phyloP scores from a whole-genome alignment of 2,888 invertebrate genomes.

The Leptogaster cylindrica region DNA sequence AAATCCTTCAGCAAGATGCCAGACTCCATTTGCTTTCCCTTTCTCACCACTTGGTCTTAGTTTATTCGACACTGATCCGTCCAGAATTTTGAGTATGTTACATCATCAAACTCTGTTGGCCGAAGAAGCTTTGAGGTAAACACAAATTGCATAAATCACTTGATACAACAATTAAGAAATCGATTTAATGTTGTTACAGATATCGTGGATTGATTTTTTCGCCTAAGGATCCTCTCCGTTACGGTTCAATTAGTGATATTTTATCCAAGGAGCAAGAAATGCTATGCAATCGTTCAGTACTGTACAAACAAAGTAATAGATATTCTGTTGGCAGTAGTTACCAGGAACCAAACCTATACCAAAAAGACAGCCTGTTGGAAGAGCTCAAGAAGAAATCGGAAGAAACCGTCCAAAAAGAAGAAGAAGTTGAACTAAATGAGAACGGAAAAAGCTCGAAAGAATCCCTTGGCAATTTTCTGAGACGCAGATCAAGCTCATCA shows the following conservation, averaged over 20 bases:
- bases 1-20: slow-evolving; percentile 56
- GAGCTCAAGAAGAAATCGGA: slow-evolving; percentile 52
- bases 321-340: slow-evolving; percentile 49
- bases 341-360: slow-evolving; percentile 50
- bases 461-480: slow-evolving; percentile 54
- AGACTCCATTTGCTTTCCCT: slow-evolving; percentile 67
- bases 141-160: slow-evolving; percentile 14
- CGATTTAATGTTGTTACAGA: slow-evolving; percentile 48
- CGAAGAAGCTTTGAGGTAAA: slow-evolving; percentile 61
- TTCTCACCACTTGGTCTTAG: slow-evolving; percentile 63
- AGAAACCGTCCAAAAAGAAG: slow-evolving; percentile 53
- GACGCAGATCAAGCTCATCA: slow-evolving; percentile 53
- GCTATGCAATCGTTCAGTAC: slow-evolving; percentile 44
- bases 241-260: slow-evolving; percentile 59
- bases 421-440: slow-evolving; percentile 50
- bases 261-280: slow-evolving; percentile 60
- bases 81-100: slow-evolving; percentile 65
- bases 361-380: slow-evolving; percentile 50
- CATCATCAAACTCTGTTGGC: slow-evolving; percentile 63
- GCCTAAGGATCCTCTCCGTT: slow-evolving; percentile 59
- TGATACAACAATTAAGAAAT: neutral
- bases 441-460: slow-evolving; percentile 49
- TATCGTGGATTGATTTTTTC: slow-evolving; percentile 58
- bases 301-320: slow-evolving; percentile 43
- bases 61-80: slow-evolving; percentile 63